phyloP scores from a whole-genome alignment of 2,113 vertebrate species.

The Vidua macroura region DNA sequence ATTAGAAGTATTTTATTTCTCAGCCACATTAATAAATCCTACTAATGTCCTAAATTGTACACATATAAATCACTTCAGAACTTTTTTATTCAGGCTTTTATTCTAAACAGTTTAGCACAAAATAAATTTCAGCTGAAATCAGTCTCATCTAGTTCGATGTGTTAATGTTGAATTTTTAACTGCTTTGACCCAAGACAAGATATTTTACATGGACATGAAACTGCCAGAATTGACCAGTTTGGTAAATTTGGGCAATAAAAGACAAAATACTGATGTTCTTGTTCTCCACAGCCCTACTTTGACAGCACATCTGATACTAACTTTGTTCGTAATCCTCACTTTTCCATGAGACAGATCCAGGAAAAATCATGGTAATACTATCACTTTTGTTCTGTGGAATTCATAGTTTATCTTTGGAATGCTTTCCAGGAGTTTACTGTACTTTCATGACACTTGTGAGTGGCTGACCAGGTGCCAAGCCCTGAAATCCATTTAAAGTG shows the following conservation, averaged over 20 bases:
- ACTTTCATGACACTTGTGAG: slow-evolving; percentile 9
- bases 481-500: background rate
- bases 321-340: background rate
- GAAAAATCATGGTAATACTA: slow-evolving; percentile 46
- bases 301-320: slow-evolving; percentile 16
- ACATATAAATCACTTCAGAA: background rate
- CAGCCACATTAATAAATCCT: background rate
- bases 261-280: background rate
- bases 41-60: background rate
- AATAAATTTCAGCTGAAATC: background rate
- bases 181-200: background rate
- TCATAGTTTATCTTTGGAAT: slow-evolving; percentile 40
- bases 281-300: background rate
- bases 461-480: background rate
- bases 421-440: background rate
- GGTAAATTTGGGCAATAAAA: background rate
- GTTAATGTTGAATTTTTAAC: background rate
- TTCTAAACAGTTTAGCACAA: background rate
- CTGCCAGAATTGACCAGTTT: background rate
- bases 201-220: background rate
- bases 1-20: background rate
- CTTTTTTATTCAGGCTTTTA: background rate
- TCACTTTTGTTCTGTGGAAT: slow-evolving; percentile 14
- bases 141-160: background rate
- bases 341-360: slow-evolving; percentile 31